These are phyloP conservation scores for Platycnemis pennipes DNA, from an alignment of 2,888 invertebrate species.

Conservation along the genomic window DNA sequence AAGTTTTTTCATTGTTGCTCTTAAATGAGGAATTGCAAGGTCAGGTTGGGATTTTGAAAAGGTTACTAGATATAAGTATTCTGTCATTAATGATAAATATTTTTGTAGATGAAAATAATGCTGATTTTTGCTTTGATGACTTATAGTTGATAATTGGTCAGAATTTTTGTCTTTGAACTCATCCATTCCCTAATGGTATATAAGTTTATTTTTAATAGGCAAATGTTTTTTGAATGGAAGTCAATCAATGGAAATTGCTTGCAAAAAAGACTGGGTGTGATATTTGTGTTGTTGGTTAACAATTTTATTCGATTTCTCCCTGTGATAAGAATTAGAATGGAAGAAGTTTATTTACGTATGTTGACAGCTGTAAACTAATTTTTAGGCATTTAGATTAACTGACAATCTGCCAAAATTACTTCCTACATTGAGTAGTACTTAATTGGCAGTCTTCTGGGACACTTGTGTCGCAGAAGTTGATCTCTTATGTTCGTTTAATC, in stretches of 20 bases:
- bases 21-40: slow-evolving; percentile 29
- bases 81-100: slow-evolving; percentile 64
- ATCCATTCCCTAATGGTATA: slow-evolving; percentile 62
- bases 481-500: slow-evolving; percentile 55
- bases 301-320: slow-evolving; percentile 59
- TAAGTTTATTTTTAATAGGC: slow-evolving; percentile 48
- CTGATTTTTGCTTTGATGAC: slow-evolving; percentile 61
- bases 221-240: slow-evolving; percentile 65
- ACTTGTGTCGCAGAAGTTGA: slow-evolving; percentile 5
- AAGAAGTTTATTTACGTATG: slow-evolving; percentile 60
- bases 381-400: slow-evolving; percentile 55
- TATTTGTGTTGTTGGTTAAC: slow-evolving; percentile 64
- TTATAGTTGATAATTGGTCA: slow-evolving; percentile 59
- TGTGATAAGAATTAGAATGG: slow-evolving; percentile 59
- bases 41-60: slow-evolving; percentile 60
- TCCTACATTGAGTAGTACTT: slow-evolving; percentile 55
- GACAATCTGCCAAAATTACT: slow-evolving; percentile 33
- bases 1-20: slow-evolving; percentile 24
- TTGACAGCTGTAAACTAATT: slow-evolving; percentile 61
- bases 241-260: slow-evolving; percentile 56
- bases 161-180: slow-evolving; percentile 41
- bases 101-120: slow-evolving; percentile 57
- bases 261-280: slow-evolving; percentile 68
- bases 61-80: slow-evolving; percentile 66
- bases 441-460: slow-evolving; percentile 59